Evolutionary conservation across 2,888 invertebrate species (phyloP).

Genomic region (Bombyx huttoni): DNA sequence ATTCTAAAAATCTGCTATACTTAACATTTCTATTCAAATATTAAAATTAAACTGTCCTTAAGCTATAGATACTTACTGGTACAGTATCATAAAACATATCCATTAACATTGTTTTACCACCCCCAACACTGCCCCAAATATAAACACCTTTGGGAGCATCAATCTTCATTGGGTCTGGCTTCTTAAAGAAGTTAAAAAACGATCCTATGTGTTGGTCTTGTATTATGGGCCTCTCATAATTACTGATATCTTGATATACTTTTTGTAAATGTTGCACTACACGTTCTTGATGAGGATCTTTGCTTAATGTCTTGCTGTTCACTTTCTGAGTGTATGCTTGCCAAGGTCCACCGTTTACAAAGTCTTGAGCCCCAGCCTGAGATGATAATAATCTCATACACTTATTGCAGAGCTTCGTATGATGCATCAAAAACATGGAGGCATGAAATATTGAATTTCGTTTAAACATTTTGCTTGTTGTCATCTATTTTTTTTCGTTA

Average conservation of each 20-base stretch:
- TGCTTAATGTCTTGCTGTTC: slow-evolving; percentile 67
- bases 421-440: slow-evolving; percentile 30
- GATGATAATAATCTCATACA: slow-evolving; percentile 44
- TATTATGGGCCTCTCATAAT: slow-evolving; percentile 59
- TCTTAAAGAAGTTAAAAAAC: slow-evolving; percentile 48
- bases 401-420: slow-evolving; percentile 37
- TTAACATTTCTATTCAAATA: background rate
- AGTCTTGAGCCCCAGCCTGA: slow-evolving; percentile 25
- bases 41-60: background rate
- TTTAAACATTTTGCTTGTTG: slow-evolving; percentile 34
- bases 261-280: slow-evolving; percentile 79
- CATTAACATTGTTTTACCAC: slow-evolving; percentile 99
- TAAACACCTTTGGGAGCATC: slow-evolving; percentile 85
- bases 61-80: slow-evolving; percentile 32
- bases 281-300: slow-evolving; percentile 81
- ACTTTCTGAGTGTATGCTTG: slow-evolving; percentile 72
- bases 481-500: slow-evolving; percentile 17
- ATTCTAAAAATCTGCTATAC: too few species aligned
- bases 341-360: slow-evolving; percentile 54
- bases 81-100: slow-evolving; percentile 90
- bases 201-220: slow-evolving; percentile 22
- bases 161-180: slow-evolving; percentile 45
- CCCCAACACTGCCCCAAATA: slow-evolving; percentile 91
- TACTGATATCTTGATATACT: slow-evolving; percentile 75
- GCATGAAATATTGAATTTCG: slow-evolving; percentile 27